These are phyloP conservation scores for Pempheris klunzingeri DNA, from an alignment of 2,797 vertebrate genomes.

Conservation along the genomic window DNA sequence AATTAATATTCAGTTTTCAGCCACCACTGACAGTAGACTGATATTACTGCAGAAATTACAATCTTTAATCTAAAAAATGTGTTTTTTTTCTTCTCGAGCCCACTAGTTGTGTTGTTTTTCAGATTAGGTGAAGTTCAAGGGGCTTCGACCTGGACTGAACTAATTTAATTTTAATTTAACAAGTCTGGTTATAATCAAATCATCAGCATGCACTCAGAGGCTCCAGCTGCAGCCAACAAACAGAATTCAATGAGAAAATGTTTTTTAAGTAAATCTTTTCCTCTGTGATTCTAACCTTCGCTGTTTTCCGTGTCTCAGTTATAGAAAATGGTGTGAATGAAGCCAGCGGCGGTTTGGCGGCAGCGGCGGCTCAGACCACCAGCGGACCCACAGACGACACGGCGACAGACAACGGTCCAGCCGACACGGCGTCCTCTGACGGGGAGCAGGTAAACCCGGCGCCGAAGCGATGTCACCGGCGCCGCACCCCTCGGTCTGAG, in stretches of 20 bases:
- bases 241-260: not conserved
- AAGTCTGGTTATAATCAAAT: no score
- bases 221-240: not conserved
- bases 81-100: no score
- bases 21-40: no score
- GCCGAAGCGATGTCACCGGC: conserved; percentile 50
- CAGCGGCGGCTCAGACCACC: not conserved
- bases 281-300: not conserved
- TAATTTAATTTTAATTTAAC: no score
- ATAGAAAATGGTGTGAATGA: conserved; percentile 61
- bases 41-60: no score
- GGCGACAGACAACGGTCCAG: conserved; percentile 59
- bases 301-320: not conserved
- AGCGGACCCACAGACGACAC: conserved; percentile 36
- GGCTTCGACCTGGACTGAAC: not conserved
- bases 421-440: conserved; percentile 53
- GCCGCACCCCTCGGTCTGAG: conserved; percentile 58
- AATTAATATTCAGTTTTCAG: no score
- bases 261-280: not conserved
- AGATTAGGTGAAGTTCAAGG: no score
- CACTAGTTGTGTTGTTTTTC: no score
- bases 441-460: conserved; percentile 50
- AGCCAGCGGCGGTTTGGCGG: conserved; percentile 9
- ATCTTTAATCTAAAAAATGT: no score
- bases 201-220: no score